These are phyloP conservation scores for Arothron firmamentum DNA, from an alignment of 2,113 vertebrate genomes.

Conservation along the genomic window DNA sequence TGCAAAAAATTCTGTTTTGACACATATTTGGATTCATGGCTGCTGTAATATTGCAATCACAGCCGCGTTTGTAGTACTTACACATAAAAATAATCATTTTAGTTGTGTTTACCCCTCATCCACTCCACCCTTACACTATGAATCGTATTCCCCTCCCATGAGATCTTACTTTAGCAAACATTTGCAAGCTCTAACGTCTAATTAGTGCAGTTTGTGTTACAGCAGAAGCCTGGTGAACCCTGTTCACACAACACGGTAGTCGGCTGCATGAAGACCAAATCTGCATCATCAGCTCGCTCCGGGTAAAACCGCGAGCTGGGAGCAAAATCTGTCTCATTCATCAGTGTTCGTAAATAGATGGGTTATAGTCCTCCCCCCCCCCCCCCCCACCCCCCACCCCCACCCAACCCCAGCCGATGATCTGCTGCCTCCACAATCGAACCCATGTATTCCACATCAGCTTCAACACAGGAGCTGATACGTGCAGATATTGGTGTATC, in stretches of 20 bases:
- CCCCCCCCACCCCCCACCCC: too few species aligned
- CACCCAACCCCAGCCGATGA: too few species aligned
- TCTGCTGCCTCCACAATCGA: too few species aligned
- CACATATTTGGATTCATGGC: too few species aligned
- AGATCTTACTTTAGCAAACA: conserved; percentile 27
- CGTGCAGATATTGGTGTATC: conserved; percentile 1
- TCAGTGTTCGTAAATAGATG: conserved; percentile 48
- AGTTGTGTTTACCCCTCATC: too few species aligned
- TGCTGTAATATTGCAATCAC: too few species aligned
- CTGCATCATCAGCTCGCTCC: conserved; percentile 44
- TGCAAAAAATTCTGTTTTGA: too few species aligned
- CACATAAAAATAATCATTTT: too few species aligned
- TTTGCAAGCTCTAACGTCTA: conserved; percentile 25
- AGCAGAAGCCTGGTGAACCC: conserved; percentile 2
- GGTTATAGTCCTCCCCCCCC: conserved; percentile 3
- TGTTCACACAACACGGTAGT: conserved; percentile 21
- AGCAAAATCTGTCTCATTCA: conserved; percentile 39
- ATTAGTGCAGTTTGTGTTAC: conserved; percentile 37
- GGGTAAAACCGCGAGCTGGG: conserved; percentile 20
- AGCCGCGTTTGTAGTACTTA: too few species aligned
- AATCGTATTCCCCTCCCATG: not conserved
- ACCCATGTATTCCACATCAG: too few species aligned
- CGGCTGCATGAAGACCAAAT: conserved; percentile 20
- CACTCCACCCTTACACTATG: not conserved
- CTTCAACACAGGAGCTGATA: conserved; percentile 29